phyloP scores from a whole-genome alignment of 1,140 invertebrate species.

The Heterodera schachtii region DNA sequence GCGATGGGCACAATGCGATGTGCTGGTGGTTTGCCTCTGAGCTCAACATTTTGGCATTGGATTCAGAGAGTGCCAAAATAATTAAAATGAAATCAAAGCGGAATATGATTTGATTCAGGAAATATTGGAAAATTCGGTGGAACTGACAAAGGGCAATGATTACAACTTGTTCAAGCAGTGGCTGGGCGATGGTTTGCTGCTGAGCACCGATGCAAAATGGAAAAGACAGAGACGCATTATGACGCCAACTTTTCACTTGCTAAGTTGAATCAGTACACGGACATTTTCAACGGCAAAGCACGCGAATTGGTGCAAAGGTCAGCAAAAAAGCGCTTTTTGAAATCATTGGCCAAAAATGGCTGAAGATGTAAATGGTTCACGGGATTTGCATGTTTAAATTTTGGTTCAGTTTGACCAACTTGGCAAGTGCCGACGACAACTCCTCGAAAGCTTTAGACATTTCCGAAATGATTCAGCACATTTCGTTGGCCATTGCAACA shows the following conservation, averaged over 20 bases:
- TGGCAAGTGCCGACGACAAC: neutral
- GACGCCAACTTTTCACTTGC: constrained; percentile 84
- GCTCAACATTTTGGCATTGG: neutral
- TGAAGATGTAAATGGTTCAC: neutral
- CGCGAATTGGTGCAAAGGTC: neutral
- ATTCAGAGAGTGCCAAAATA: neutral
- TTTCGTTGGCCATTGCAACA: constrained; percentile 28
- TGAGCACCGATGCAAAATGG: constrained; percentile 78
- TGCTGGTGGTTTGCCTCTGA: constrained; percentile 1
- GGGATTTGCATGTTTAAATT: neutral
- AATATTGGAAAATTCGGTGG: constrained; percentile 40
- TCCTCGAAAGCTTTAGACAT: neutral
- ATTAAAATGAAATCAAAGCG: too few species aligned
- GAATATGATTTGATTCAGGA: neutral
- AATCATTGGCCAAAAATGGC: neutral
- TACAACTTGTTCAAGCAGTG: constrained; percentile 42
- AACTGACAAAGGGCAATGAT: constrained; percentile 38
- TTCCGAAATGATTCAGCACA: neutral
- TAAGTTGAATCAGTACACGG: constrained; percentile 78
- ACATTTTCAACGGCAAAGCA: constrained; percentile 3
- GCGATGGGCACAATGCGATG: neutral
- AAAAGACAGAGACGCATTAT: constrained; percentile 78
- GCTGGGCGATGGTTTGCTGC: constrained; percentile 42
- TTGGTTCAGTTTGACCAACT: neutral
- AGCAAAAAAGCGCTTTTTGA: too few species aligned